Conservation (phyloP, 2,113 vertebrate species). For the Sminthopsis crassicaudata region DNA sequence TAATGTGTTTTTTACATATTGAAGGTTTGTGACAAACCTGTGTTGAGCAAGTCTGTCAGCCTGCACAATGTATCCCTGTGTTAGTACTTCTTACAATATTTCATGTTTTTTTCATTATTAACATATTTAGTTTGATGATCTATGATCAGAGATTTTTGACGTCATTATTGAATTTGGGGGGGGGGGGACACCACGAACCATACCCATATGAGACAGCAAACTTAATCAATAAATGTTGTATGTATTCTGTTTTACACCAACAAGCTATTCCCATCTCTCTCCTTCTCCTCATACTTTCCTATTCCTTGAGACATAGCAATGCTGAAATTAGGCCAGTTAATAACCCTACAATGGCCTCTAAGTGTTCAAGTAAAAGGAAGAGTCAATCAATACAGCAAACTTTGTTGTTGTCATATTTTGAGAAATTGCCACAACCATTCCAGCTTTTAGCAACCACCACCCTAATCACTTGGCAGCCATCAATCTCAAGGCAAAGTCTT, state of each 20-base stretch:
- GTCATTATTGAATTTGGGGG: not conserved
- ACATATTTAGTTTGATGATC: not conserved
- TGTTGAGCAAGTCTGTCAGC: not conserved
- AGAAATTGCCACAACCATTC: not conserved
- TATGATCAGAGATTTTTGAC: not conserved
- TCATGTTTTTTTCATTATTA: not conserved
- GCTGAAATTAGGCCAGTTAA: too few relatives aligned
- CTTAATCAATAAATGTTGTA: not conserved
- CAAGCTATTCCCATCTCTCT: not conserved
- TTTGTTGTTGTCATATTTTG: too few relatives aligned
- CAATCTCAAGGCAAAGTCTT: not conserved
- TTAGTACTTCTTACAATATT: not conserved
- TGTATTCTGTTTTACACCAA: not conserved
- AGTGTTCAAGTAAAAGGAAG: not conserved
- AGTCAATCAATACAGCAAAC: too few relatives aligned
- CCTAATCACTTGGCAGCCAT: not conserved
- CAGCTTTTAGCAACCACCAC: not conserved
- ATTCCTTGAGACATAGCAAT: too few relatives aligned
- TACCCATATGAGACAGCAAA: not conserved
- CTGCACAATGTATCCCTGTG: not conserved
- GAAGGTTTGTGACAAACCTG: not conserved
- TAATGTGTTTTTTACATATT: not conserved
- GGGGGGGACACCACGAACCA: too few relatives aligned
- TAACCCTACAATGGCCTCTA: too few relatives aligned
- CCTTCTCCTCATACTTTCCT: too few relatives aligned